Evolutionary conservation across 2,888 invertebrate genomes (phyloP), one percentile per base, ranked within the genome.

Genomic region (Nomada lathburiana): DNA sequence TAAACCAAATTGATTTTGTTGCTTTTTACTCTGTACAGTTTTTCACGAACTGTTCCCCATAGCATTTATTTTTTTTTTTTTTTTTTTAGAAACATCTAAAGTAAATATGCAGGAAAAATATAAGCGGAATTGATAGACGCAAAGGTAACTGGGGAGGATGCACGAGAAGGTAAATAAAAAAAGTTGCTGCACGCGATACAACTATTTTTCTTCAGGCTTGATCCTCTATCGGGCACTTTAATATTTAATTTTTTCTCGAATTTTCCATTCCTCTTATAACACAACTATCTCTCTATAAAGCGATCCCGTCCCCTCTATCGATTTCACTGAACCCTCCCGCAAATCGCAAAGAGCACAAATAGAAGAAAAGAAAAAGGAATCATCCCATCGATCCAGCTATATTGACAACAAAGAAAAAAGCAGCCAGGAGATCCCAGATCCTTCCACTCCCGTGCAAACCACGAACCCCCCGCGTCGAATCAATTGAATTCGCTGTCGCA

Each of bases 381-480:
- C 44, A 20, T 62, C 20, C 10, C 29, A 36, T 36, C 36, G 18
- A 18, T 42, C 68, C 47, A 47, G 47, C 47, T 47, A 47, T 47
- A 71, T 16, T 29, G 29, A 16, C 20, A 26, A 26, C n/a, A 23
- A 20, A 9, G 42, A 67, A 52, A 47, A 47, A 47, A 47, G 2
- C 55, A 29, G 11, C 68, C 59, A 23, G 50, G 42, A 36, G 23
- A 50, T 23, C 44, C 50, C 50, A 16, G 59, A 26, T 20, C 18
- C 42, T 44, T 18, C 47, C 29, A 63, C 68, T 16, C 10, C n/a
- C 18, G 50, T 36, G 36, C n/a, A 36, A 64, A 57, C 29, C 74
- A 57, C 74, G 23, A 74, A 57, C 57, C 55, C 26, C 26, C n/a
- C 10, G 7, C 74, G 64, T 64, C 36, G 23, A 42, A 29, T 72